Conservation (phyloP, 2,113 vertebrate genomes). For the Litocranius walleri region DNA sequence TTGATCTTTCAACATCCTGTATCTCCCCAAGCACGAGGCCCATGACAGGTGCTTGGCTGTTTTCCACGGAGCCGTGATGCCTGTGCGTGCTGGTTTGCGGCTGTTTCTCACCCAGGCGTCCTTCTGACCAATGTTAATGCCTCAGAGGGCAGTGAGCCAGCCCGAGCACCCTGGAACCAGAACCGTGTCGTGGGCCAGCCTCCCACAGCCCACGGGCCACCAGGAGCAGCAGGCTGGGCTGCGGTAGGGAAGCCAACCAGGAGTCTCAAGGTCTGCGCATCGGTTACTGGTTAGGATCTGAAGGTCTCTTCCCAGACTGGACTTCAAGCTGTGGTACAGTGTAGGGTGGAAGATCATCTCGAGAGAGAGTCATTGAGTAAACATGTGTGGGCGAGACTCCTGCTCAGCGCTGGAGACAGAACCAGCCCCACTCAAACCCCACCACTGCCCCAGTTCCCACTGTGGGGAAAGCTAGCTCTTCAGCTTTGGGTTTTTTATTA, state of each 20-base stretch:
- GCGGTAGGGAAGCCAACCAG: not conserved
- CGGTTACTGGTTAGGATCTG: not conserved
- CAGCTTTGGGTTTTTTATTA: not conserved
- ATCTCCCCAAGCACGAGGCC: not conserved
- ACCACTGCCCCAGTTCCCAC: not conserved
- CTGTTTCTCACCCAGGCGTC: too few relatives aligned
- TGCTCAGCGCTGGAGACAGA: not conserved
- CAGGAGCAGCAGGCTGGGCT: not conserved
- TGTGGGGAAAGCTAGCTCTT: not conserved
- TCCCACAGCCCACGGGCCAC: rapidly evolving
- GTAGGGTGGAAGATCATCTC: not conserved
- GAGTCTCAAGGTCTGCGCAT: not conserved
- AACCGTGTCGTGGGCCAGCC: not conserved
- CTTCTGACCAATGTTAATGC: not conserved
- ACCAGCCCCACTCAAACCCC: not conserved
- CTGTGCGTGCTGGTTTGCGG: not conserved
- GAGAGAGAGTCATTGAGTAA: not conserved
- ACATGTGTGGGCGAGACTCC: not conserved
- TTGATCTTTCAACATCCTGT: not conserved
- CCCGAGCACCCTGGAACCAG: not conserved
- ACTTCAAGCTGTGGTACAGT: not conserved
- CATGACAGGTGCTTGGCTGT: rapidly evolving
- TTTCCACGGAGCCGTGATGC: not conserved
- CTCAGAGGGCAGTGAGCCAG: not conserved
- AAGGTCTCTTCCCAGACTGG: not conserved